A percentile compares a stretch with the other conserved stretches of the same genome.
phyloP scores from a whole-genome alignment of 2,888 invertebrate genomes.

The Tuta absoluta region DNA sequence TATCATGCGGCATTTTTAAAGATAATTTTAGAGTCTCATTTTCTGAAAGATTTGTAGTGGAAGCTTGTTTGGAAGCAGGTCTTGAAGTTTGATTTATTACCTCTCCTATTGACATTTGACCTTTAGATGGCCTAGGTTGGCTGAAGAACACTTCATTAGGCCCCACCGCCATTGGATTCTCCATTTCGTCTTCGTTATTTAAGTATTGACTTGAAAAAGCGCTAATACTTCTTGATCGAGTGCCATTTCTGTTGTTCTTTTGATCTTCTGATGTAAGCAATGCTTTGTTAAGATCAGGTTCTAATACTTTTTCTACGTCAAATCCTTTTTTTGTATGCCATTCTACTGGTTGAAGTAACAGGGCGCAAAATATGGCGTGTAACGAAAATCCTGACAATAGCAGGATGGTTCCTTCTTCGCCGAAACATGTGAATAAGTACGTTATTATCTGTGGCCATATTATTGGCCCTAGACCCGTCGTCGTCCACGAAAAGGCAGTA shows the following conservation, averaged over 20 bases:
- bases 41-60: constrained; percentile 72
- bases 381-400: constrained; percentile 85
- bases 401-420: constrained; percentile 84
- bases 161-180: constrained; percentile 83
- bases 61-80: constrained; percentile 71
- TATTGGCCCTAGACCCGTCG: constrained; percentile 87
- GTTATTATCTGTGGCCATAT: constrained; percentile 87
- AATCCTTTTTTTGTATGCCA: constrained; percentile 83
- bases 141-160: constrained; percentile 84
- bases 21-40: constrained; percentile 72
- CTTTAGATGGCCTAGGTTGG: constrained; percentile 57
- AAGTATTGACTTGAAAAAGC: constrained; percentile 84
- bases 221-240: constrained; percentile 67
- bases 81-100: constrained; percentile 70
- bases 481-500: constrained; percentile 86
- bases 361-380: constrained; percentile 84
- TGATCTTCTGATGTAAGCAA: constrained; percentile 46
- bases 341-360: constrained; percentile 87
- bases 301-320: constrained; percentile 54
- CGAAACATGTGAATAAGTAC: constrained; percentile 80
- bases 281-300: constrained; percentile 38
- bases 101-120: constrained; percentile 61
- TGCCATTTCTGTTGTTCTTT: constrained; percentile 66
- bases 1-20: constrained; percentile 69
- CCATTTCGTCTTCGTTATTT: constrained; percentile 83